Evolutionary conservation across 2,888 invertebrate species (phyloP), one percentile per base, ranked within the genome.

Genomic region (Leucoptera coffeella): DNA sequence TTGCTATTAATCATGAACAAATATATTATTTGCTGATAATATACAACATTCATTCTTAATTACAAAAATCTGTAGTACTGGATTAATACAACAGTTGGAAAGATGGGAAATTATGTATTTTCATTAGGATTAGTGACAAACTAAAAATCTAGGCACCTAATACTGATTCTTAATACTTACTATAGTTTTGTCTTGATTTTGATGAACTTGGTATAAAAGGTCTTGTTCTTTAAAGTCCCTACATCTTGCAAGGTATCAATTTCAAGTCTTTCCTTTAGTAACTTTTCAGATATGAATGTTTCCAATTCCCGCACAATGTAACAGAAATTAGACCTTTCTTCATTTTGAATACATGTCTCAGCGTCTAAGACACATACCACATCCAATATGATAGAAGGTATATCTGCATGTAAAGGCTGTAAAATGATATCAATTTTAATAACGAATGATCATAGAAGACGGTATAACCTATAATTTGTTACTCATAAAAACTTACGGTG

Each of bases 131-230:
- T n/a, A n/a, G n/a, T n/a, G n/a, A n/a, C n/a, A n/a, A n/a, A n/a
- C n/a, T n/a, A n/a, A n/a, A n/a, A n/a, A n/a, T n/a, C n/a, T n/a
- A n/a, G n/a, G n/a, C n/a, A n/a, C n/a, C n/a, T n/a, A n/a, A n/a
- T n/a, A n/a, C n/a, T n/a, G n/a, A 25, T 12, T 6, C 14, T 20
- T 22, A 17, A 38, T 61, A 86, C 93, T 82, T 77, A 95, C 94
- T 94, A 97, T 47, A 97, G 72, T 64, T 94, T 93, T 25, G 97
- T 97, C 73, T 96, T 97, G 31, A 93, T 87, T 78, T 94, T 94
- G 43, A 97, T 95, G 58, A 94, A 95, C 56, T 92, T 94, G 23
- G 90, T 89, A 55, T 89, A 88, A 62, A 91, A 91, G 39, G 82
- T 85, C 50, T 86, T 86, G 48, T 91, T 91, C 45, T 86, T 87